Evolutionary conservation across 2,113 vertebrate genomes (phyloP).

Genomic region (Lepisosteus osseus): DNA sequence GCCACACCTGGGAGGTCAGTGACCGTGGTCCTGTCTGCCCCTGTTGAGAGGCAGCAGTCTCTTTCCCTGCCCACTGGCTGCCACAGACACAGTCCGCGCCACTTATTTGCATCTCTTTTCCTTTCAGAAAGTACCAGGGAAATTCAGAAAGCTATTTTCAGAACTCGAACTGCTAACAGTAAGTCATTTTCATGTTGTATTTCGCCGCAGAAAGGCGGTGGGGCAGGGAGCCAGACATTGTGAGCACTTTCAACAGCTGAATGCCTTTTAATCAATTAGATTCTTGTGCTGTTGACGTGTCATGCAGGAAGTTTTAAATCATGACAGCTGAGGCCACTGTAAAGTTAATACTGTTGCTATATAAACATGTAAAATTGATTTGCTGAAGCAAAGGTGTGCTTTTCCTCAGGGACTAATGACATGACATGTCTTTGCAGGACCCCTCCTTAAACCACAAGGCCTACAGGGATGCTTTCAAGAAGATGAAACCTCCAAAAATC

Average conservation of each 20-base stretch:
- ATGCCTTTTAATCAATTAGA: no score
- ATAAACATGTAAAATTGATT: no score
- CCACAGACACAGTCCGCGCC: no score
- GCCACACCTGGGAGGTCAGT: slow-evolving; percentile 94
- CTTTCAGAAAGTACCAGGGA: slow-evolving; percentile 91
- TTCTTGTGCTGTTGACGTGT: no score
- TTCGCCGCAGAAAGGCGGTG: not conserved
- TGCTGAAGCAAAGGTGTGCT: not conserved
- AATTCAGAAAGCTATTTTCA: slow-evolving; percentile 94
- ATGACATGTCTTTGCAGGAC: slow-evolving; percentile 76
- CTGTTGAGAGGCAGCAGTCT: not conserved
- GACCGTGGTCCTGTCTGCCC: slow-evolving; percentile 18
- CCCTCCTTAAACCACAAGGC: slow-evolving; percentile 97
- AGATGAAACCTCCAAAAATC: slow-evolving; percentile 97
- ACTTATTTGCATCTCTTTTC: slow-evolving; percentile 11
- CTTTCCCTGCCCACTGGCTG: not conserved
- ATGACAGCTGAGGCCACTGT: no score
- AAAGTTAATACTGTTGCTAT: no score
- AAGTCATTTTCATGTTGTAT: slow-evolving; percentile 45
- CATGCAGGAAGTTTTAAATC: no score
- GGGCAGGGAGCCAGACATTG: no score
- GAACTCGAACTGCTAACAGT: slow-evolving; percentile 94
- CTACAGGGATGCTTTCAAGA: slow-evolving; percentile 95
- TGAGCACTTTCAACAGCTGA: no score
- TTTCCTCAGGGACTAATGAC: slow-evolving; percentile 11